These are phyloP conservation scores for Pluvialis apricaria DNA, from an alignment of 2,113 vertebrate species.

Conservation along the genomic window DNA sequence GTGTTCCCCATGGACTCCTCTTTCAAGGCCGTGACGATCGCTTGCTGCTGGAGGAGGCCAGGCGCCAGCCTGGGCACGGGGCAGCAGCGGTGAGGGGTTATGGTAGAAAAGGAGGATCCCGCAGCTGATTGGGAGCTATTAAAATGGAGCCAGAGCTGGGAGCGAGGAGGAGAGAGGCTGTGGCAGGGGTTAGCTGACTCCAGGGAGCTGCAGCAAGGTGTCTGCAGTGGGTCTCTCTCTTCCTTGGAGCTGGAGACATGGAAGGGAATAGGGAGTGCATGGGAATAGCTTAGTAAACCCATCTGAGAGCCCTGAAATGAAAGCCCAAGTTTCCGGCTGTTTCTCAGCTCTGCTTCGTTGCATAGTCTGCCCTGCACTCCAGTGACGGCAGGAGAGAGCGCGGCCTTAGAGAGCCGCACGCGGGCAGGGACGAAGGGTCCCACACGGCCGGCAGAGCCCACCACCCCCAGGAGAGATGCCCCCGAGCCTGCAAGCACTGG, in stretches of 20 bases:
- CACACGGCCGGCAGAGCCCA: fast-evolving
- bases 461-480: not conserved
- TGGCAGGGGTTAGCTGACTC: not conserved
- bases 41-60: not conserved
- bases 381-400: not conserved
- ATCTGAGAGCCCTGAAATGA: not conserved
- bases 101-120: not conserved
- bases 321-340: not conserved
- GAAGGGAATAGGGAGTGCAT: not conserved
- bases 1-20: not conserved
- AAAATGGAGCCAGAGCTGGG: not conserved
- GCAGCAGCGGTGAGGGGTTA: not conserved
- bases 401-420: no score
- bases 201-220: not conserved
- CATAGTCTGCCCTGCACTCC: not conserved
- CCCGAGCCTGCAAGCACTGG: not conserved
- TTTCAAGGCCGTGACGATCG: not conserved
- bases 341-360: not conserved
- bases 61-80: not conserved
- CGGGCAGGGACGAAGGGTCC: not conserved
- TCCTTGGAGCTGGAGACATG: not conserved
- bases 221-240: not conserved
- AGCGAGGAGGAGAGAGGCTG: not conserved
- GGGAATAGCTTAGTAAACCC: not conserved
- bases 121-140: not conserved